Conservation (phyloP, 2,888 invertebrate genomes). For the Rhingia campestris region DNA sequence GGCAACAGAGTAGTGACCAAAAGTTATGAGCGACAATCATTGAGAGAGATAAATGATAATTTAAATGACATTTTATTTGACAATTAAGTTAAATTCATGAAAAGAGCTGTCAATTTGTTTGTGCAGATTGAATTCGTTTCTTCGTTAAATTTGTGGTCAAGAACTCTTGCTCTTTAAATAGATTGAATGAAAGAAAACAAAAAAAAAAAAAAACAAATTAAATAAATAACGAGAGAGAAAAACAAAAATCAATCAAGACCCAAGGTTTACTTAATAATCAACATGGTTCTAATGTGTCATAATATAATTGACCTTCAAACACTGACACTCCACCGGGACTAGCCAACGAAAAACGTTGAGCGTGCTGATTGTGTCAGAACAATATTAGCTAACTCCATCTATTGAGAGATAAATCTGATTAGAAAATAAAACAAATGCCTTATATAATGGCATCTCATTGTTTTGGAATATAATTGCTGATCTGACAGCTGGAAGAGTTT, state of each 20-base stretch:
- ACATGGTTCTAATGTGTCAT: constrained; percentile 64
- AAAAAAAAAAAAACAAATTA: background rate
- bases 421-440: constrained; percentile 1
- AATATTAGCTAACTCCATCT: constrained; percentile 14
- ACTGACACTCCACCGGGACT: constrained; percentile 8
- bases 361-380: constrained; percentile 25
- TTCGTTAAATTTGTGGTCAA: constrained; percentile 8
- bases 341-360: constrained; percentile 29
- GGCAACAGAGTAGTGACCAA: background rate
- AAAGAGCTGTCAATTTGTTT: no score
- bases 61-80: no score
- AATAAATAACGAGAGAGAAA: constrained; percentile 5
- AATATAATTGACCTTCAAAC: constrained; percentile 60
- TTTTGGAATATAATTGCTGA: constrained; percentile 17
- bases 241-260: constrained; percentile 48
- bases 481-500: background rate
- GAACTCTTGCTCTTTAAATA: constrained; percentile 30
- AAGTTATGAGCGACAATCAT: constrained; percentile 3
- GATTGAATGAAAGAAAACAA: background rate
- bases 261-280: constrained; percentile 67
- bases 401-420: constrained; percentile 14
- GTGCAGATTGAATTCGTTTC: background rate
- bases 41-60: background rate
- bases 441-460: constrained; percentile 11
- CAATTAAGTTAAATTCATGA: no score